Evolutionary conservation across 2,888 invertebrate genomes (phyloP), one percentile per base, ranked within the genome.

Genomic region (Polydrusus cervinus): DNA sequence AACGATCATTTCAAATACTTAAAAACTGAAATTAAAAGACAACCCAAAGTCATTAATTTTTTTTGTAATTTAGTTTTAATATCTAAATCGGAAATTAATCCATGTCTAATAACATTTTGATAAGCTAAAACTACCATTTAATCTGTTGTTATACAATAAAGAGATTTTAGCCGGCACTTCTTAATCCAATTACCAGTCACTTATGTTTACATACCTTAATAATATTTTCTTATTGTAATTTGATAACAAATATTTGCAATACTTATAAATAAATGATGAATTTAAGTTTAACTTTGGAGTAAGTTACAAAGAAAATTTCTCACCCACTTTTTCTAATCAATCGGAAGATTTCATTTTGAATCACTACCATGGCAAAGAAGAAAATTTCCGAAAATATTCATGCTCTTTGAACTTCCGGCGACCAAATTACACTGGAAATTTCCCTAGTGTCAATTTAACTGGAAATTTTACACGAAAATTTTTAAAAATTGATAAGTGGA

Each of bases 61-160:
- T 47, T 30, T n/a, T 16, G 8, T 18, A 38, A 16, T 14, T 47
- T 45, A 20, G 8, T 25, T 40, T 14, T 25, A 45, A 68, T 57
- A 61, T 70, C 69, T 70, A 62, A 72, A 75, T 72, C 68, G 71
- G 20, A 68, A 57, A 49, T 47, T 75, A 75, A 75, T 75, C 75
- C 72, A 10, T 25, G 14, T 47, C 64, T 68, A 69, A 64, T 62
- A 61, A 67, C 71, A 61, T 75, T 67, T 67, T 71, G 49, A 67
- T 71, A 62, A 75, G 66, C 53, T 53, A 51, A 67, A 75, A 75
- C 68, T 64, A 51, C 38, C 43, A 34, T 68, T 72, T 75, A 72
- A 75, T 75, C 75, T 72, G 67, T 55, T 61, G 64, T 43, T 72
- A 66, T 60, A 66, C 66, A 66, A 60, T 72, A 62, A 40, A 72